Percentiles rank a stretch among this genome's conserved stretches.
Evolutionary conservation across 2,888 invertebrate species (phyloP).

Genomic region (Sacculina carcini): DNA sequence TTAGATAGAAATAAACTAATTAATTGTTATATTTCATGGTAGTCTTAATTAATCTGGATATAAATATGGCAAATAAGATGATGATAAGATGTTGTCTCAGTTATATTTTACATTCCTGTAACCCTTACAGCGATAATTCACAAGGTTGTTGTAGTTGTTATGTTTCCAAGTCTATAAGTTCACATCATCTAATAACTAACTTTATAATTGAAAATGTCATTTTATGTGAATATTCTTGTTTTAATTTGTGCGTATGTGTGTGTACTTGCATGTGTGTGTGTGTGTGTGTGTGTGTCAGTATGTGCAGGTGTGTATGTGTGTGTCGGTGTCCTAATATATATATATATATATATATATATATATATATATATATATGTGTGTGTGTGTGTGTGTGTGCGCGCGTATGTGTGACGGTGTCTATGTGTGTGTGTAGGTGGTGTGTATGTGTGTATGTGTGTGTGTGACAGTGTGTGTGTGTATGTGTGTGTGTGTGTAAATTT

Average conservation of each 20-base stretch:
- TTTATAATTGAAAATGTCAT: neutral
- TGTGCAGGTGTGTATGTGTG: neutral
- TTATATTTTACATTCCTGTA: neutral
- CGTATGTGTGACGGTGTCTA: too few relatives aligned
- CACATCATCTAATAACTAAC: neutral
- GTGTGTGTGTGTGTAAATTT: too few relatives aligned
- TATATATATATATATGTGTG: constrained; percentile 5
- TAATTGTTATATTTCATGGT: too few relatives aligned
- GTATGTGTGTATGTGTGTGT: too few relatives aligned
- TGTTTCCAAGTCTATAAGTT: neutral
- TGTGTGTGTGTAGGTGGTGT: too few relatives aligned
- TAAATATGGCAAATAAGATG: too few relatives aligned
- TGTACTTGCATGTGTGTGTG: neutral
- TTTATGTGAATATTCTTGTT: neutral
- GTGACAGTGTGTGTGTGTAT: too few relatives aligned
- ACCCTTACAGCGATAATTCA: neutral
- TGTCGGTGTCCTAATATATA: neutral
- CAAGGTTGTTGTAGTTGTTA: neutral
- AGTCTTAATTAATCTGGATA: too few relatives aligned
- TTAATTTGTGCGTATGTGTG: neutral
- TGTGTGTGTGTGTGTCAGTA: constrained; percentile 1
- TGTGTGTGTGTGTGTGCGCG: neutral
- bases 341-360: constrained; percentile 5
- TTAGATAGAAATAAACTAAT: too few relatives aligned
- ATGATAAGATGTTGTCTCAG: too few relatives aligned